A percentile compares a stretch with the other conserved stretches of the same genome.
Conservation (phyloP, 2,888 invertebrate species). For the Lochmaea capreae region DNA sequence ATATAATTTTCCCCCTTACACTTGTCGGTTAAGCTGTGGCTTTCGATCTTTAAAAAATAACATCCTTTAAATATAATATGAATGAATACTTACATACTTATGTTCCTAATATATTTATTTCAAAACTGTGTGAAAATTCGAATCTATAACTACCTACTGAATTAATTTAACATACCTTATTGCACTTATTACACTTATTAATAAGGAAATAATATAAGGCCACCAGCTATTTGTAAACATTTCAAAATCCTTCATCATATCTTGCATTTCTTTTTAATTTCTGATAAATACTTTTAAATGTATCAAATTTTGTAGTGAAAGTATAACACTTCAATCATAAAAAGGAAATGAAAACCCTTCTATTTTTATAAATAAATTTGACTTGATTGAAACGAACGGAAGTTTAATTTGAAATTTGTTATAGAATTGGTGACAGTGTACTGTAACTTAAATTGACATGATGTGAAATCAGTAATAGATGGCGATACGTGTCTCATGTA, state of each 20-base stretch:
- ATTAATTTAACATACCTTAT: conserved; percentile 64
- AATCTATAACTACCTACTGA: neutral
- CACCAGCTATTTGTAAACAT: conserved; percentile 66
- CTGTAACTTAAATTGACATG: neutral
- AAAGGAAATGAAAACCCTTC: conserved; percentile 11
- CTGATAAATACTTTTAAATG: neutral
- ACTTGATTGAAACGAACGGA: conserved; percentile 49
- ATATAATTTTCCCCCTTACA: too few species aligned
- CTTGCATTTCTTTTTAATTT: conserved; percentile 33
- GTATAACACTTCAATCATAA: neutral
- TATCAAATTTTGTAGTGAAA: neutral
- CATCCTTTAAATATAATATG: too few species aligned
- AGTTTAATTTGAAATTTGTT: conserved; percentile 38
- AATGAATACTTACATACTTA: too few species aligned
- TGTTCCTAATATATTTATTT: too few species aligned
- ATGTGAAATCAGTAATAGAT: neutral
- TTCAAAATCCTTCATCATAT: conserved; percentile 53
- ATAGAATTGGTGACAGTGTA: conserved; percentile 1
- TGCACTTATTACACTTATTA: conserved; percentile 66
- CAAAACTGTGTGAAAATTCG: too few species aligned
- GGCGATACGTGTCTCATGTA: neutral
- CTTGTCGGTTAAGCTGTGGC: too few species aligned
- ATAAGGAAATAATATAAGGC: conserved; percentile 68
- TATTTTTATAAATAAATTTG: conserved; percentile 27
- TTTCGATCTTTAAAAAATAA: too few species aligned